Conservation (phyloP, 2,113 vertebrate species). For the Eudyptes chrysolophus region DNA sequence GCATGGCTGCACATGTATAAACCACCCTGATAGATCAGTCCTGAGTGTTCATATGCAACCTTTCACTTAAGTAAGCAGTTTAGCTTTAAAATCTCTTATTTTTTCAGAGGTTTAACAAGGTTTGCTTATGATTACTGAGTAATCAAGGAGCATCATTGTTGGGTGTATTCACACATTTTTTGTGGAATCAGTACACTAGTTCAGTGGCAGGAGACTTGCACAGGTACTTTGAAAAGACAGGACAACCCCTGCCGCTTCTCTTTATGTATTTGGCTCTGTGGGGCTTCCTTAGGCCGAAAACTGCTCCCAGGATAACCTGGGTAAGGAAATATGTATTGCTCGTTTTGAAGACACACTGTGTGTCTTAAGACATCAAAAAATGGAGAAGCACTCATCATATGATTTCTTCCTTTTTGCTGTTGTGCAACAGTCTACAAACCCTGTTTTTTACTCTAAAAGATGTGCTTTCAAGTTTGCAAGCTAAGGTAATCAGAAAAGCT, state of each 20-base stretch:
- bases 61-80: neutral
- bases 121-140: neutral
- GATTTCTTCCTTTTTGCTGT: constrained; percentile 3
- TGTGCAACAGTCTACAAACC: neutral
- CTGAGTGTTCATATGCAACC: neutral
- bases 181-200: neutral
- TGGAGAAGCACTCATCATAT: neutral
- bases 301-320: neutral
- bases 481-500: neutral
- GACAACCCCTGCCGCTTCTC: neutral
- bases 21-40: neutral
- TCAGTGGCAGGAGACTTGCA: neutral
- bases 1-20: neutral
- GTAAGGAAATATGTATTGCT: neutral
- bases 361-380: neutral
- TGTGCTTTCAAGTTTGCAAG: neutral
- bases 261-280: neutral
- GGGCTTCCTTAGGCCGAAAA: neutral
- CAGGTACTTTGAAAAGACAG: neutral
- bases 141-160: neutral
- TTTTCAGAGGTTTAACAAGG: neutral
- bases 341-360: neutral
- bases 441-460: neutral
- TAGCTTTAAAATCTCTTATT: neutral
- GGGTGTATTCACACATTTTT: neutral